Conservation (phyloP, 2,797 vertebrate species). For the Spatula clypeata region DNA sequence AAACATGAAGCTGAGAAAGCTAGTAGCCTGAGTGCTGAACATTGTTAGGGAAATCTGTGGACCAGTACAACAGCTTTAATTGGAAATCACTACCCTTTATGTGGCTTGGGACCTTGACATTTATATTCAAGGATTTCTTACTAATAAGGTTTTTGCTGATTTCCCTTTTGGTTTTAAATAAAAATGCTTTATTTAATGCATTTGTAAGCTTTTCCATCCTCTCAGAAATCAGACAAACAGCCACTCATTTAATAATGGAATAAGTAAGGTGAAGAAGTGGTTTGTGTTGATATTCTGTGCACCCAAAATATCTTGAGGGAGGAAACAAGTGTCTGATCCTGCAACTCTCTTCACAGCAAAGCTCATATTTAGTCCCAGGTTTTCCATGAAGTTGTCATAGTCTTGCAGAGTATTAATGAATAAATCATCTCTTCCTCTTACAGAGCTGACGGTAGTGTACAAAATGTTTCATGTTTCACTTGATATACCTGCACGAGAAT, state of each 20-base stretch:
- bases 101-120: not conserved
- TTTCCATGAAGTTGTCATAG: not conserved
- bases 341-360: not conserved
- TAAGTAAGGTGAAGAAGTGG: not conserved
- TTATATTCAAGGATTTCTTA: constrained; percentile 21
- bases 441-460: not conserved
- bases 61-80: not conserved
- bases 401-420: not conserved
- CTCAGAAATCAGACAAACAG: not conserved
- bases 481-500: not conserved
- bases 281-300: not conserved
- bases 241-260: not conserved
- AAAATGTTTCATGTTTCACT: not conserved
- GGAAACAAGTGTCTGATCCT: not conserved
- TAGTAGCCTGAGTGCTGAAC: not conserved
- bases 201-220: not conserved
- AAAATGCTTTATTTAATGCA: not conserved
- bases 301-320: not conserved
- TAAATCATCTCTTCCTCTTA: not conserved
- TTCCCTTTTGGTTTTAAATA: not conserved
- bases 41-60: not conserved
- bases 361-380: not conserved
- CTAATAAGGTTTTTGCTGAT: not conserved
- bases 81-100: not conserved
- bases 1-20: not conserved